phyloP scores from a whole-genome alignment of 2,113 vertebrate species.

The Riparia riparia region DNA sequence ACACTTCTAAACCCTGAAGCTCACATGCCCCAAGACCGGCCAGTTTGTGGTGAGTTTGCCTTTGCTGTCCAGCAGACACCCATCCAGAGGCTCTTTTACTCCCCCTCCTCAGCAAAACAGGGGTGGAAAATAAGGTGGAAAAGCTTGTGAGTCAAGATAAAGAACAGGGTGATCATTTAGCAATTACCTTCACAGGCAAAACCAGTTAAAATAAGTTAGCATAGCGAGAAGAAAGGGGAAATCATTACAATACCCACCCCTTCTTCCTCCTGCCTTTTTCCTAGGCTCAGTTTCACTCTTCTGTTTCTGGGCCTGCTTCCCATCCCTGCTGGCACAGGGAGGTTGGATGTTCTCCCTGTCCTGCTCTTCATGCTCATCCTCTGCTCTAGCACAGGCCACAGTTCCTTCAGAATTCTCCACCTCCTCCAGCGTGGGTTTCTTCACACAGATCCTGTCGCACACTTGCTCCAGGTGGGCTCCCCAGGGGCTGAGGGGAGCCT shows the following conservation, averaged over 20 bases:
- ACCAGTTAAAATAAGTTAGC: background rate
- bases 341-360: background rate
- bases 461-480: background rate
- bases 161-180: background rate
- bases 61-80: background rate
- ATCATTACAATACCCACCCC: background rate
- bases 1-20: background rate
- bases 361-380: background rate
- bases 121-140: background rate
- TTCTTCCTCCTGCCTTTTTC: background rate
- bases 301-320: accelerated
- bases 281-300: background rate
- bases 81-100: background rate
- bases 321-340: too few relatives aligned
- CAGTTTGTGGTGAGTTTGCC: background rate
- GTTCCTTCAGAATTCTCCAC: background rate
- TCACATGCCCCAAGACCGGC: background rate
- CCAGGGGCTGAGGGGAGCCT: background rate
- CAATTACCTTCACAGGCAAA: background rate
- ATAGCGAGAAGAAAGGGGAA: background rate
- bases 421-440: background rate
- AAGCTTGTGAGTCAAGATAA: background rate
- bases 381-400: background rate
- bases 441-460: accelerated
- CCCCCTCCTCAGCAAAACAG: accelerated